phyloP scores from a whole-genome alignment of 2,797 vertebrate species.

The Euphonia xanthogaster region DNA sequence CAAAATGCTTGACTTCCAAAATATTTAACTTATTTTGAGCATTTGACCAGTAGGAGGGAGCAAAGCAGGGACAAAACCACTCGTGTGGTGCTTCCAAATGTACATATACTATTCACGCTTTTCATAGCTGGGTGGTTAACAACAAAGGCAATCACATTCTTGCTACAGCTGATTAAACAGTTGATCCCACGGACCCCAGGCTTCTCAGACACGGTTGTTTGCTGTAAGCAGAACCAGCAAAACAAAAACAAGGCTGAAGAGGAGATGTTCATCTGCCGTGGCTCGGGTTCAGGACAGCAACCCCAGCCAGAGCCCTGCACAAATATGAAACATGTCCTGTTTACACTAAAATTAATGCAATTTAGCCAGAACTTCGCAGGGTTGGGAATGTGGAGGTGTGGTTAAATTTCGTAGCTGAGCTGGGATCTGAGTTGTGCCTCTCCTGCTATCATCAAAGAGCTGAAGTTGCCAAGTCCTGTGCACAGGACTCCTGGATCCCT shows the following conservation, averaged over 20 bases:
- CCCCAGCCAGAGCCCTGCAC: not conserved
- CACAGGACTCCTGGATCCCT: not conserved
- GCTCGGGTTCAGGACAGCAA: not conserved
- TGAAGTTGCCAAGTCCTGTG: not conserved
- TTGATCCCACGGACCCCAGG: conserved; percentile 25
- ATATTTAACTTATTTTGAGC: conserved; percentile 46
- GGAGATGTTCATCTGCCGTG: not conserved
- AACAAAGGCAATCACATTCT: conserved; percentile 65
- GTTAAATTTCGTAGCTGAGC: not conserved
- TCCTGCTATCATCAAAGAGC: not conserved
- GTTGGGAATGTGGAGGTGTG: not conserved
- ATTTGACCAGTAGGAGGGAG: conserved; percentile 55
- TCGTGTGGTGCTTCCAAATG: conserved; percentile 6
- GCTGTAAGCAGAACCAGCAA: conserved; percentile 27
- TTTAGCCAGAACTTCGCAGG: not conserved
- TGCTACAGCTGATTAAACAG: conserved; percentile 68
- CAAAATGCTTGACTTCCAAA: not conserved
- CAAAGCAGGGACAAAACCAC: conserved; percentile 32
- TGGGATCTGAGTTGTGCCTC: not conserved
- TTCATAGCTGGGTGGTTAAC: conserved; percentile 59
- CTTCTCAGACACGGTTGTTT: conserved; percentile 45
- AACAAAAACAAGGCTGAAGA: conserved; percentile 47
- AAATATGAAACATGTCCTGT: conserved; percentile 28
- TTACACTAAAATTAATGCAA: not conserved
- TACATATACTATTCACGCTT: conserved; percentile 10